Conservation (phyloP, 1,140 invertebrate genomes). For the Orussus abietinus region DNA sequence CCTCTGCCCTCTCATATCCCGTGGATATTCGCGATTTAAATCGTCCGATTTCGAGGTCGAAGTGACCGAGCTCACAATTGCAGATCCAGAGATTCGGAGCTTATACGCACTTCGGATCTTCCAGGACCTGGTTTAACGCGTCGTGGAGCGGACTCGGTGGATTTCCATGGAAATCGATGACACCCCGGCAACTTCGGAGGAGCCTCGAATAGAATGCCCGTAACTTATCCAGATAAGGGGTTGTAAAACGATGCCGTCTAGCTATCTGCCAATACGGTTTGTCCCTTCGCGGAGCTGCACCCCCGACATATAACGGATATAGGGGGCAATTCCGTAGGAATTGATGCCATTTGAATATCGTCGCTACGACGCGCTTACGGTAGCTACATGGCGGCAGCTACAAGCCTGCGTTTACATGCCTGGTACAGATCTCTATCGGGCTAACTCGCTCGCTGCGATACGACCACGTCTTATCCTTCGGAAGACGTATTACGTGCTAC, state of each 20-base stretch:
- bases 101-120: no score
- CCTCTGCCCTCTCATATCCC: no score
- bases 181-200: conserved; percentile 17
- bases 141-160: conserved; percentile 8
- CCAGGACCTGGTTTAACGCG: no score
- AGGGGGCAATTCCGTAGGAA: conserved; percentile 45
- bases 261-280: conserved; percentile 49
- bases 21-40: no score
- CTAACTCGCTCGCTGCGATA: conserved; percentile 9
- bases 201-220: conserved; percentile 31
- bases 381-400: conserved; percentile 11
- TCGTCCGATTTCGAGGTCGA: no score
- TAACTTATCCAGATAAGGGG: conserved; percentile 50
- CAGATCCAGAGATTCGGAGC: no score
- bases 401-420: conserved; percentile 18
- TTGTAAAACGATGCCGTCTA: conserved; percentile 48
- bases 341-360: conserved; percentile 52
- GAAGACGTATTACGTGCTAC: no score
- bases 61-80: no score
- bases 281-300: conserved; percentile 31
- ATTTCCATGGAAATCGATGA: conserved; percentile 45
- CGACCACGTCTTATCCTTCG: no score
- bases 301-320: conserved; percentile 22
- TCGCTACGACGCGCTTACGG: conserved; percentile 21
- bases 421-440: conserved; percentile 24